These are phyloP conservation scores for Oreotrochilus melanogaster DNA, from an alignment of 2,113 vertebrate genomes.

Conservation along the genomic window DNA sequence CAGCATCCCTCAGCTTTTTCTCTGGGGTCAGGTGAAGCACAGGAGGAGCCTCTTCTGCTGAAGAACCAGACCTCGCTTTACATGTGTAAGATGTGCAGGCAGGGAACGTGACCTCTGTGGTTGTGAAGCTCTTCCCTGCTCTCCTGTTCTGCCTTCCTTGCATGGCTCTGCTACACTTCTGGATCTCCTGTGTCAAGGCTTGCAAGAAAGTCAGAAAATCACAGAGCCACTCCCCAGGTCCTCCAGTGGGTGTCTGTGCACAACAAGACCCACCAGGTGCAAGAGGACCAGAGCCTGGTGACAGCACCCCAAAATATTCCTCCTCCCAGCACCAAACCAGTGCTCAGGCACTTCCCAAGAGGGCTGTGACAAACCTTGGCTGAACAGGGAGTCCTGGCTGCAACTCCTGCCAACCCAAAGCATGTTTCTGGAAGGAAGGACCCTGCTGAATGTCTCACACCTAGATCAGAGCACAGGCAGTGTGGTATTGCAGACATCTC, in stretches of 20 bases:
- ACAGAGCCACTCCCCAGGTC: neutral
- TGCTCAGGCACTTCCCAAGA: neutral
- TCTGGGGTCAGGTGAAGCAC: neutral
- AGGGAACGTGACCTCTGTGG: neutral
- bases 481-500: neutral
- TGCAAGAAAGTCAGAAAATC: neutral
- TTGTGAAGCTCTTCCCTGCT: accelerated
- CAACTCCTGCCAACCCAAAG: neutral
- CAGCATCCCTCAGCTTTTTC: neutral
- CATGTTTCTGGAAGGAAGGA: neutral
- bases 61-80: neutral
- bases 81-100: neutral
- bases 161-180: neutral
- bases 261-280: neutral
- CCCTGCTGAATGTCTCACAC: neutral
- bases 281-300: neutral
- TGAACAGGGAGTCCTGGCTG: neutral
- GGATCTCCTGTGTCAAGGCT: neutral
- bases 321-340: neutral
- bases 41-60: neutral
- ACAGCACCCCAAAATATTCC: neutral
- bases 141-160: neutral
- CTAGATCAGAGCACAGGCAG: neutral
- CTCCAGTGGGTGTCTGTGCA: neutral
- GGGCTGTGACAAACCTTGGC: neutral